Base-by-base conservation (phyloP, 2,113 vertebrate species). In the Spheniscus mendiculus region DNA sequence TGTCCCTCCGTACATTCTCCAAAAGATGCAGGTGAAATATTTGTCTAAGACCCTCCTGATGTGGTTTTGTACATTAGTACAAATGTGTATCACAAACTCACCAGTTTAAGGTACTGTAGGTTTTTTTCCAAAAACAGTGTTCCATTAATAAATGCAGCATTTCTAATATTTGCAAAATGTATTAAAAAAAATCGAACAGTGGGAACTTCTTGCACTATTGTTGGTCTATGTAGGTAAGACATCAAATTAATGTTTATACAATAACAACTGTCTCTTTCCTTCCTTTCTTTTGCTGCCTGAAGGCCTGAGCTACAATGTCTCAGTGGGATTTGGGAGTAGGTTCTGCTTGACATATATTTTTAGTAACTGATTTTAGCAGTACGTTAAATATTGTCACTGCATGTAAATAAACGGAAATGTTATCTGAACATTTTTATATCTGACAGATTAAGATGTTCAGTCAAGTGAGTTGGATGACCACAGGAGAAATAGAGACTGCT, bases 301-400 rank as follows among this genome's bases (percentile, higher is more conserved):
- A 99, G 99, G 99, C 98, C 99, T 99, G 98, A 99, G 99, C 99
- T 99, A 99, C 99, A 99, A 97, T 98, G 97, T 99, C 97, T 99
- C 99, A 66, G 98, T 99, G 98, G 99, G 99, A 99, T 99, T 99
- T 97, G 99, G 99, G 99, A 99, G 99, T 99, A 99, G 98, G 99
- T 99, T 99, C 98, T 98, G 66, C 95, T 97, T 97, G 91, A 98
- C 56, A 0, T 96, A 52, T 98, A 93, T 93, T 97, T 97, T 95
- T 95, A 98, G 95, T 97, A 96, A 95, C 94, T 96, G 53, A 90
- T 95, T 83, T 91, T 89, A 91, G 91, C 89, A 90, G 45, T 95
- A 90, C 4, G 1, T 94, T 90, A 82, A 95, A 90, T 97, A 89
- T 89, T 95, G 63, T 81, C 81, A 72, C 87, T 96, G 97, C 96